These are phyloP conservation scores for Actenoides lindsayi DNA, from an alignment of 2,113 vertebrate species.

Conservation along the genomic window DNA sequence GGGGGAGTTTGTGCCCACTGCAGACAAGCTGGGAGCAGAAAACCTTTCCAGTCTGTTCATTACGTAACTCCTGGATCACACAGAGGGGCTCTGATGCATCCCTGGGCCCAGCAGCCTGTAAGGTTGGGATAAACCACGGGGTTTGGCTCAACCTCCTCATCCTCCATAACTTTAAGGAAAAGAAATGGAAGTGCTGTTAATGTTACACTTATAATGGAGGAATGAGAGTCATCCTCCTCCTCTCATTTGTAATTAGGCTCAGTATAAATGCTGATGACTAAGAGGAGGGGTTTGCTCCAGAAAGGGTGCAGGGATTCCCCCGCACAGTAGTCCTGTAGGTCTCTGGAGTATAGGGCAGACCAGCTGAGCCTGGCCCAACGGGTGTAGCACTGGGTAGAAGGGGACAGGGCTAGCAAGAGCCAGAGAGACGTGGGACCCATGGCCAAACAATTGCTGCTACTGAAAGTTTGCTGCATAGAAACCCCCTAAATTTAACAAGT, in stretches of 20 bases:
- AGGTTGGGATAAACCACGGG: rapidly evolving
- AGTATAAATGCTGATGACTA: not conserved
- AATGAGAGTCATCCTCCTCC: not conserved
- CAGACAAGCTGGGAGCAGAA: not conserved
- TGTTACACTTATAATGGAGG: not conserved
- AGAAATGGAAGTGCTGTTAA: not conserved
- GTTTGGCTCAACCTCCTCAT: not conserved
- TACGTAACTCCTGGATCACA: not conserved
- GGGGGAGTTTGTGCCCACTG: rapidly evolving
- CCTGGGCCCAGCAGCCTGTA: not conserved
- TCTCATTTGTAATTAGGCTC: not conserved
- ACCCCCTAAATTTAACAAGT: constrained; percentile 48
- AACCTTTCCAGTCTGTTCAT: not conserved
- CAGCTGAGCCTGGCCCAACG: not conserved
- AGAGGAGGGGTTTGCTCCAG: not conserved
- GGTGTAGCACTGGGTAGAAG: rapidly evolving
- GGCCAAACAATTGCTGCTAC: not conserved
- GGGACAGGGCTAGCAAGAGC: not conserved
- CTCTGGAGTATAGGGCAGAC: rapidly evolving
- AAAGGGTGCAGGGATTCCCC: not conserved
- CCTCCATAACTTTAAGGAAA: not conserved
- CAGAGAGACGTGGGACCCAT: rapidly evolving
- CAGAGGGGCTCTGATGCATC: not conserved
- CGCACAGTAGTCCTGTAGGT: not conserved
- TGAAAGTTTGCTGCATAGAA: not conserved